Conservation (phyloP, 2,113 vertebrate genomes). For the Sturnus vulgaris region DNA sequence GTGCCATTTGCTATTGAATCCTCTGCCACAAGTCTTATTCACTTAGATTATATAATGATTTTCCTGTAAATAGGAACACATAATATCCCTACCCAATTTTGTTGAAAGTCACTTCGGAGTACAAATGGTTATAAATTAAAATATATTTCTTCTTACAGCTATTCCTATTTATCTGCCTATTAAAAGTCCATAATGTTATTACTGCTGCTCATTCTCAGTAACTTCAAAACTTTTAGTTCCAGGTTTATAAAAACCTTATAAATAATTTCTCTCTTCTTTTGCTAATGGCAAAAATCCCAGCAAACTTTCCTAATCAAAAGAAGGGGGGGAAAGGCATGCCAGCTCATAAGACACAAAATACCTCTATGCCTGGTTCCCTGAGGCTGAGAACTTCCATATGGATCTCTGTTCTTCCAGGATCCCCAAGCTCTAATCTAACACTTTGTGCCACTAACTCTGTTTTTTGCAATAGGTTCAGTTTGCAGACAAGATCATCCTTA, state of each 20-base stretch:
- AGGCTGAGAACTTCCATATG: neutral
- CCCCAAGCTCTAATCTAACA: neutral
- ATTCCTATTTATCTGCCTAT: neutral
- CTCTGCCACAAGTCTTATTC: neutral
- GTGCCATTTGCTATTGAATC: neutral
- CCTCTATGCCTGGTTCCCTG: constrained; percentile 31
- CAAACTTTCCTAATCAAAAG: neutral
- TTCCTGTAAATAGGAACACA: neutral
- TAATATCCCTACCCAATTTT: neutral
- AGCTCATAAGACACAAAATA: constrained; percentile 29
- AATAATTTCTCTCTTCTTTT: neutral
- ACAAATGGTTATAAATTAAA: constrained; percentile 25
- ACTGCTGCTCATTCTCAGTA: neutral
- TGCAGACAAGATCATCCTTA: neutral
- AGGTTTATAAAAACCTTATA: neutral
- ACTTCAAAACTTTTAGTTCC: neutral
- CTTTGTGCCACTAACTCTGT: neutral
- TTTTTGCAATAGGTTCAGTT: neutral
- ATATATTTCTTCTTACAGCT: neutral
- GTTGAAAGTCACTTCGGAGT: neutral
- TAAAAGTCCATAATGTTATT: neutral
- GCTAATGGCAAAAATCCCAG: neutral
- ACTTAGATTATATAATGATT: neutral
- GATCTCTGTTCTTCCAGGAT: constrained; percentile 5
- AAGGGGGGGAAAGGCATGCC: neutral